Percentiles rank a stretch among this genome's conserved stretches.
Conservation (phyloP, 2,113 vertebrate species). For the Octodon degus region DNA sequence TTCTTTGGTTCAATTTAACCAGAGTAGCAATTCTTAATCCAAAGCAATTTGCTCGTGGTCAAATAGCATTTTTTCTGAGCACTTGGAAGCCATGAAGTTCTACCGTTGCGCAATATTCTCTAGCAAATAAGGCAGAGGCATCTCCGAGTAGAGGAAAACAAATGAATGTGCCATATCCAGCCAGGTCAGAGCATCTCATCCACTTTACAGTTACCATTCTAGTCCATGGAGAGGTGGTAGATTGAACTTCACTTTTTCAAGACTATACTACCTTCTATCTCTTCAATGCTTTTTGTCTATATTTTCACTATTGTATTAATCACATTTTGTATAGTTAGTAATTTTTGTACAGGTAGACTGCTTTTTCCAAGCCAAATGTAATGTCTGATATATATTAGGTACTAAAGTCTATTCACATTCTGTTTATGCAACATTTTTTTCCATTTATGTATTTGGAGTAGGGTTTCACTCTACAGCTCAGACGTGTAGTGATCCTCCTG, state of each 20-base stretch:
- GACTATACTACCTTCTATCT: background rate
- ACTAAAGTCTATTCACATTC: background rate
- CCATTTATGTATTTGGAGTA: too few relatives aligned
- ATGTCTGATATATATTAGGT: background rate
- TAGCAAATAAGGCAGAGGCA: conserved; percentile 1
- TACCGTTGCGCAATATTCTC: conserved; percentile 51
- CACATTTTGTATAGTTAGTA: background rate
- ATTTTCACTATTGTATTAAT: background rate
- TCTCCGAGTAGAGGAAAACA: conserved; percentile 28
- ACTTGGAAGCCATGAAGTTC: conserved; percentile 60
- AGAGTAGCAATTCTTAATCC: conserved; percentile 69
- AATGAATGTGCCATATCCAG: background rate
- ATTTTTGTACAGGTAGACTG: background rate
- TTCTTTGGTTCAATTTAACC: conserved; percentile 70
- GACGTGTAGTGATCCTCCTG: too few relatives aligned
- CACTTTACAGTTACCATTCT: background rate
- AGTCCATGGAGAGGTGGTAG: background rate
- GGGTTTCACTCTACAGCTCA: too few relatives aligned
- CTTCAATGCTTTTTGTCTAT: background rate
- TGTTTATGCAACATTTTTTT: background rate
- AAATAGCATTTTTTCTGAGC: conserved; percentile 61
- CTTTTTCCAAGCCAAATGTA: conserved; percentile 21
- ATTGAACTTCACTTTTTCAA: background rate
- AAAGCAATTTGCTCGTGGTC: conserved; percentile 72
- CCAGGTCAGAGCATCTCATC: background rate